Evolutionary conservation across 2,888 invertebrate genomes (phyloP), one percentile per base, ranked within the genome.

Genomic region (Mythimna lalbum): DNA sequence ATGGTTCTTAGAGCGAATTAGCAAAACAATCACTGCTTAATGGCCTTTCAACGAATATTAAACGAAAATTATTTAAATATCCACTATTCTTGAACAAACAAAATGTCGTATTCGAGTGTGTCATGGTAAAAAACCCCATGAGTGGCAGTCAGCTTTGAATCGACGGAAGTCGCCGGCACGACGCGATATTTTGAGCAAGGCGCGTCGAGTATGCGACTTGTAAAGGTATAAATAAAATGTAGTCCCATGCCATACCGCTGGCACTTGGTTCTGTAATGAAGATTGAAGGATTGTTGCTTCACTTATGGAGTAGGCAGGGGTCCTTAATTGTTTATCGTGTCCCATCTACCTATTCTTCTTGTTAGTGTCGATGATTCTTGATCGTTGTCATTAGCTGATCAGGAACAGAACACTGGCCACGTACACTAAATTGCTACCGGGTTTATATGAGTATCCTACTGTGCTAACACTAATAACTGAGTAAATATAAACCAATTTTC

Each of bases 111-210:
- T 70, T 67, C 63, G 69, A 65, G 67, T 60, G 82, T 80, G 73
- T 78, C 75, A 78, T 89, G 89, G 86, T 84, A 85, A 89, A 86
- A 76, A 80, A 76, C 79, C 70, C 83, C 78, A 76, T 80, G 87
- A 87, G 84, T 78, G 80, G 80, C 75, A 83, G 87, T 85, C 83
- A 82, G 78, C 86, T 86, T 82, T 92, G 92, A 93, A 95, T 93
- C 93, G 89, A 90, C 94, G 95, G 94, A 95, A 95, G 94, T 94
- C 90, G 92, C 89, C 92, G 85, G 89, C 90, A 90, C 90, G 91
- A 89, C 90, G 91, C 90, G 94, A 93, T 95, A 95, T 95, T 95
- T 95, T 92, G 91, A 95, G 94, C 92, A 88, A 90, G 91, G 91
- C 92, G 90, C 91, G 92, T 89, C 86, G 87, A 77, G 90, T 85